These are phyloP conservation scores for Lamproptera curius DNA, from an alignment of 2,888 invertebrate species.

Conservation along the genomic window DNA sequence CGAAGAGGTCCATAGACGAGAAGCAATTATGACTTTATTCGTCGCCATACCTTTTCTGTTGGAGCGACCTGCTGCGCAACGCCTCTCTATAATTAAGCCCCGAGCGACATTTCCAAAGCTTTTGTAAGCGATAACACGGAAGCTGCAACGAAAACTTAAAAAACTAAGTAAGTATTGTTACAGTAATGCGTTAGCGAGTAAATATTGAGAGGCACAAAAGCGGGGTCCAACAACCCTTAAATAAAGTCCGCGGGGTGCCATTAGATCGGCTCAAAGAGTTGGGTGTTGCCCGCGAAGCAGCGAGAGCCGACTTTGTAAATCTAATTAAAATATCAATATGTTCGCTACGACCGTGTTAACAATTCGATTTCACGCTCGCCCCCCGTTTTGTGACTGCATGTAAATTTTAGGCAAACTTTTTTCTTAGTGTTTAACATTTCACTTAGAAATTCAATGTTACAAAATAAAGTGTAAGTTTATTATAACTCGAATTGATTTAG, in stretches of 20 bases:
- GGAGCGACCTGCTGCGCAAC: slow-evolving; percentile 67
- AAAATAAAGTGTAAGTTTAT: no score
- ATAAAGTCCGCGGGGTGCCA: slow-evolving; percentile 73
- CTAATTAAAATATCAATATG: slow-evolving; percentile 79
- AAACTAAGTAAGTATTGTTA: slow-evolving; percentile 74
- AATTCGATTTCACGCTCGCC: slow-evolving; percentile 74
- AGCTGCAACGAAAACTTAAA: slow-evolving; percentile 73
- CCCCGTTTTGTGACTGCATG: slow-evolving; percentile 29
- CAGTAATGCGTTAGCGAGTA: slow-evolving; percentile 76
- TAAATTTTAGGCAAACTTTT: neutral
- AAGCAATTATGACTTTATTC: slow-evolving; percentile 62
- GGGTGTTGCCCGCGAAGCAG: slow-evolving; percentile 62
- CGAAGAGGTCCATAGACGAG: slow-evolving; percentile 42
- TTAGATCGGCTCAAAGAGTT: slow-evolving; percentile 74
- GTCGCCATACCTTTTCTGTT: slow-evolving; percentile 49
- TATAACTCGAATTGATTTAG: no score
- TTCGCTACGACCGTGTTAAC: slow-evolving; percentile 67
- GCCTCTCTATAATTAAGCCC: slow-evolving; percentile 71
- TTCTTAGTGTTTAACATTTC: no score
- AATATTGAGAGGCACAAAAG: slow-evolving; percentile 74
- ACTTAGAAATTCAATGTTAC: no score
- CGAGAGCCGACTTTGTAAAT: slow-evolving; percentile 70
- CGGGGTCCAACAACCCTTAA: slow-evolving; percentile 70
- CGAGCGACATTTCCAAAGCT: slow-evolving; percentile 69
- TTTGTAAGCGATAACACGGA: slow-evolving; percentile 77